These are phyloP conservation scores for Alfaro cultratus DNA, from an alignment of 2,797 vertebrate species.

Conservation along the genomic window DNA sequence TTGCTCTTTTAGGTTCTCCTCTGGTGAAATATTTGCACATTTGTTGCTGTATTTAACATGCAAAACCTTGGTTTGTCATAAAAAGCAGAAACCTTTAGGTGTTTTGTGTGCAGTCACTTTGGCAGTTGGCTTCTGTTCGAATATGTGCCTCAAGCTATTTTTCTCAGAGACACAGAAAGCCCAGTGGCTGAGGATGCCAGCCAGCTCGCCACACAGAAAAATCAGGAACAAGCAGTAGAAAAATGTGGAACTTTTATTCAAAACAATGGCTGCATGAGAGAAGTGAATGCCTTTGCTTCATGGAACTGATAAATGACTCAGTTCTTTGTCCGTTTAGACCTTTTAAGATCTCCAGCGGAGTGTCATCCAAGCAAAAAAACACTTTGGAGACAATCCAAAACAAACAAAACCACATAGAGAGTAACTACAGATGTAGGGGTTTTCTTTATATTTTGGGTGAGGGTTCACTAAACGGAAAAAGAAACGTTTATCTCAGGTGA, in stretches of 20 bases:
- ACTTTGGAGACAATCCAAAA: conserved; percentile 8
- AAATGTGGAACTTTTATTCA: conserved; percentile 67
- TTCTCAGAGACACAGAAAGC: conserved; percentile 53
- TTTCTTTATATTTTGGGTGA: background rate
- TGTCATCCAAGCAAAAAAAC: background rate
- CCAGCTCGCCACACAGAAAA: conserved; percentile 43
- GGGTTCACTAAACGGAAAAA: background rate
- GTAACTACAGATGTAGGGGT: background rate
- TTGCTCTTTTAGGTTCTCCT: background rate
- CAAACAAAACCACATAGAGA: conserved; percentile 23
- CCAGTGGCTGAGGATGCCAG: conserved; percentile 43
- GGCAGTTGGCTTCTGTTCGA: conserved; percentile 63
- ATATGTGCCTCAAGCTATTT: conserved; percentile 72
- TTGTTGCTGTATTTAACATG: background rate
- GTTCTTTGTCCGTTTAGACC: conserved; percentile 4
- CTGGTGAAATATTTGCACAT: background rate
- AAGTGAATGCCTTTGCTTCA: conserved; percentile 31
- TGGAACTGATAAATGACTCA: conserved; percentile 20
- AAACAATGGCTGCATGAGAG: conserved; percentile 51
- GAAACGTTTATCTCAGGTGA: background rate
- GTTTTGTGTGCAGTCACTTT: conserved; percentile 10
- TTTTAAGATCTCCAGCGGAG: background rate
- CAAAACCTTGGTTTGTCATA: background rate
- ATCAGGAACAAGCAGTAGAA: conserved; percentile 67
- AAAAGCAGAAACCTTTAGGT: conserved; percentile 7